Evolutionary conservation across 2,113 vertebrate genomes (phyloP).

Genomic region (Pseudopipra pipra): DNA sequence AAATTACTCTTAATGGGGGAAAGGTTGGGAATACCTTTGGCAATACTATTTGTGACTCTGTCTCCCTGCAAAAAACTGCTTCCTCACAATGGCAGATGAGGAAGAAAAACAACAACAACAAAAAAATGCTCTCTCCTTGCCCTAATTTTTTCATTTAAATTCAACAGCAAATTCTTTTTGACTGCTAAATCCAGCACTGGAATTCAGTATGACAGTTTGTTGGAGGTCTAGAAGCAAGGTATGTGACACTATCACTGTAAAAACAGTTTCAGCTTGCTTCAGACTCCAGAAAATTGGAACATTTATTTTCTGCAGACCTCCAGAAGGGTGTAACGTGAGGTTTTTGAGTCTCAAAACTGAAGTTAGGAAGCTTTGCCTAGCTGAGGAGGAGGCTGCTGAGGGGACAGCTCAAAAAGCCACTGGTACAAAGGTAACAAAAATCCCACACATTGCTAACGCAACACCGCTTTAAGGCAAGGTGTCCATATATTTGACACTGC

Average conservation of each 20-base stretch:
- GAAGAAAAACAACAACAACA: neutral
- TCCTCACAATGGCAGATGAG: neutral
- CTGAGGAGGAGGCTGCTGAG: neutral
- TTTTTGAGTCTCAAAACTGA: neutral
- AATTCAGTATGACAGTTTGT: neutral
- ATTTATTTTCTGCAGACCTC: neutral
- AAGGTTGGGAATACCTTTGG: neutral
- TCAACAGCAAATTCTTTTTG: neutral
- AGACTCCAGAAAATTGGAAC: neutral
- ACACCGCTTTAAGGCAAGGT: neutral
- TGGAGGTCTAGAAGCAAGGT: neutral
- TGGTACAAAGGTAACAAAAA: neutral
- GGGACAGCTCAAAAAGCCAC: neutral
- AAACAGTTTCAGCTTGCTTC: neutral
- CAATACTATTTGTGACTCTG: neutral
- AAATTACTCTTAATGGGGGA: neutral
- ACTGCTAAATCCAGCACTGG: neutral
- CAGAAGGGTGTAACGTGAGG: neutral
- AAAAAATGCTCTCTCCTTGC: neutral
- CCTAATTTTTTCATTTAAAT: neutral
- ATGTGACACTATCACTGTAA: neutral
- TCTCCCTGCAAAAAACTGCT: neutral
- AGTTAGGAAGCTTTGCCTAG: neutral
- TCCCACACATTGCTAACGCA: accelerated
- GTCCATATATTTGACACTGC: accelerated